Evolutionary conservation across 1,140 invertebrate species (phyloP).

Genomic region (Drosophila gunungcola): DNA sequence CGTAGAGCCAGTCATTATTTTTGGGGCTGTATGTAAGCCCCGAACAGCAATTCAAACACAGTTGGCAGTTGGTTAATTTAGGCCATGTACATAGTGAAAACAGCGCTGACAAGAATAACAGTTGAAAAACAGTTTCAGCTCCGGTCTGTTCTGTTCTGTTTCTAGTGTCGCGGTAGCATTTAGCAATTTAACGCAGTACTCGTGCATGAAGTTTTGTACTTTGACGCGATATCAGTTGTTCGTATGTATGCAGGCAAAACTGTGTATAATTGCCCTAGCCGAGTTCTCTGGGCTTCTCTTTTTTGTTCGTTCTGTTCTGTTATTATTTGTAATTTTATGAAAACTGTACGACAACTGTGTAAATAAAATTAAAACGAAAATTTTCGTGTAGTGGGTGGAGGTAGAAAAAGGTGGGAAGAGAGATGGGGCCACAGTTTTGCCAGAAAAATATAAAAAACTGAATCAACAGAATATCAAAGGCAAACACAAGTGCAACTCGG

Average conservation of each 20-base stretch:
- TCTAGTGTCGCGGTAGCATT: conserved; percentile 73
- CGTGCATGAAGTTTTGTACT: conserved; percentile 82
- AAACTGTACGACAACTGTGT: conserved; percentile 79
- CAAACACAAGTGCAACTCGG: conserved; percentile 71
- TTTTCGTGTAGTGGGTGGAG: conserved; percentile 14
- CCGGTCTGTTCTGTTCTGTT: conserved; percentile 24
- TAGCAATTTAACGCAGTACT: conserved; percentile 81
- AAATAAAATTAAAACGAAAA: conserved; percentile 73
- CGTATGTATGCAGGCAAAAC: conserved; percentile 40
- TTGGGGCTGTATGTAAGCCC: conserved; percentile 7
- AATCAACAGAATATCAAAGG: conserved; percentile 55
- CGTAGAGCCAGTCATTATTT: conserved; percentile 4
- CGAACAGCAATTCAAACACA: conserved; percentile 62
- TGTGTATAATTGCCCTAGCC: conserved; percentile 59
- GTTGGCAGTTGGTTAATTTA: conserved; percentile 76
- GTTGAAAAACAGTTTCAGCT: conserved; percentile 55
- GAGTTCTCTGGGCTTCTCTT: conserved; percentile 38
- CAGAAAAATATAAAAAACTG: conserved; percentile 37
- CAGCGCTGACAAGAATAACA: conserved; percentile 56
- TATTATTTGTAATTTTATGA: conserved; percentile 79
- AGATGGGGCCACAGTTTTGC: conserved; percentile 22
- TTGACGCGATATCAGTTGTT: conserved; percentile 76
- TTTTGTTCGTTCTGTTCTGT: conserved; percentile 33
- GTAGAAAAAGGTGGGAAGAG: not conserved
- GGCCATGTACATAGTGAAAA: conserved; percentile 69